These are phyloP conservation scores for Trichoplax adhaerens DNA, from an alignment of 37 sponge, comb jelly and placozoan species.

Conservation along the genomic window DNA sequence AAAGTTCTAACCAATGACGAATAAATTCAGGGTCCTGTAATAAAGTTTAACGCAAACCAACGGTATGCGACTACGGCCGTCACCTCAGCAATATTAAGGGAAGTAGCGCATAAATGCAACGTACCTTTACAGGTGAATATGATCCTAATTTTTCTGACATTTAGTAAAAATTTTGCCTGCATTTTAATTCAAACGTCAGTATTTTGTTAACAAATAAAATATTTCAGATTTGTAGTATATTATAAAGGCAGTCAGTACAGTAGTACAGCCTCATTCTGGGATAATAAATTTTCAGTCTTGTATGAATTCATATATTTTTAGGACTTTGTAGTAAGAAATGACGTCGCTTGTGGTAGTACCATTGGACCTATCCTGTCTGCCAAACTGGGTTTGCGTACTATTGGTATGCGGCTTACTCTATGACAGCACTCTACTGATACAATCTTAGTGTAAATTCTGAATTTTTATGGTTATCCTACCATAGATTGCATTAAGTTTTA, in stretches of 20 bases:
- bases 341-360: slow-evolving; percentile 84
- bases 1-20: not conserved
- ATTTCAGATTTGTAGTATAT: too few relatives aligned
- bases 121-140: slow-evolving; percentile 45
- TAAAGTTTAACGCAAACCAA: slow-evolving; percentile 85
- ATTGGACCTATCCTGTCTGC: slow-evolving; percentile 86
- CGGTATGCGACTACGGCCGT: slow-evolving; percentile 88
- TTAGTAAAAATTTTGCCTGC: too few relatives aligned
- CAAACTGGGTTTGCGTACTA: slow-evolving; percentile 74
- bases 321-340: slow-evolving; percentile 81
- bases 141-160: too few relatives aligned
- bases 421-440: not conserved
- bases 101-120: slow-evolving; percentile 24
- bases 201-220: not conserved
- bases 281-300: too few relatives aligned
- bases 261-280: too few relatives aligned
- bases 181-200: not conserved
- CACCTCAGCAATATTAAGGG: slow-evolving; percentile 53
- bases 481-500: not conserved
- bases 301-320: not conserved
- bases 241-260: too few relatives aligned
- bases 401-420: slow-evolving; percentile 1
- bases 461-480: not conserved
- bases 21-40: slow-evolving; percentile 27
- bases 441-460: not conserved